Base-by-base conservation (phyloP, 2,888 invertebrate species). In the Nomada hirtipes region DNA sequence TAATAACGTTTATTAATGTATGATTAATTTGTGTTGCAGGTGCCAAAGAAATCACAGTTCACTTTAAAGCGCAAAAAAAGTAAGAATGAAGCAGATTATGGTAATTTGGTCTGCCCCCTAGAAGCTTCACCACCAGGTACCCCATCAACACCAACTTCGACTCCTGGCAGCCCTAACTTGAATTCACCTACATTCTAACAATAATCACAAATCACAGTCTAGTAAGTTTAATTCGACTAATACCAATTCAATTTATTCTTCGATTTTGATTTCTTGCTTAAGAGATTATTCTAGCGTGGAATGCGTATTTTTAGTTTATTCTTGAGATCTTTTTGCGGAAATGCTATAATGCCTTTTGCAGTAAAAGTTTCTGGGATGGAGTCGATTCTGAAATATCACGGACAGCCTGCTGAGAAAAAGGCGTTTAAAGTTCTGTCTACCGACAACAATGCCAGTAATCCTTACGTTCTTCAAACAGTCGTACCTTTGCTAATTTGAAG, bases 31-130 rank as follows among this genome's bases (percentile, higher is more conserved):
- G 11, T 55, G 10, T 20, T n/a, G n/a, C 26, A 97, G 97, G 96
- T 97, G 92, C 96, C 97, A 92, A 98, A 97, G 94, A 97, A 97
- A 93, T 97, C 97, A 67, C 98, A 98, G 94, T 98, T 98, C 94
- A 97, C 98, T 0, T 93, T 98, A 91, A 98, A 98, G 92, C 94
- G 96, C 64, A 96, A 97, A 91, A 97, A 97, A 94, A 97, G 97
- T 91, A 97, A 97, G 94, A 96, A 96, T 85, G 98, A 98, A 91
- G 94, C 96, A 55, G 98, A 98, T 90, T 96, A 97, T 90, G 97
- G 97, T 36, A 98, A 98, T 92, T 96, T 98, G 91, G 97, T 98
- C 87, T 98, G 98, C 91, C 98, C 98, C n/a, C 95, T 97, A 91
- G 95, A 95, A 88, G 94, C 94, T 89, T 94, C 95, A 82, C 94